Evolutionary conservation across 2,888 invertebrate genomes (phyloP).

Genomic region (Nemotelus pantherinus): DNA sequence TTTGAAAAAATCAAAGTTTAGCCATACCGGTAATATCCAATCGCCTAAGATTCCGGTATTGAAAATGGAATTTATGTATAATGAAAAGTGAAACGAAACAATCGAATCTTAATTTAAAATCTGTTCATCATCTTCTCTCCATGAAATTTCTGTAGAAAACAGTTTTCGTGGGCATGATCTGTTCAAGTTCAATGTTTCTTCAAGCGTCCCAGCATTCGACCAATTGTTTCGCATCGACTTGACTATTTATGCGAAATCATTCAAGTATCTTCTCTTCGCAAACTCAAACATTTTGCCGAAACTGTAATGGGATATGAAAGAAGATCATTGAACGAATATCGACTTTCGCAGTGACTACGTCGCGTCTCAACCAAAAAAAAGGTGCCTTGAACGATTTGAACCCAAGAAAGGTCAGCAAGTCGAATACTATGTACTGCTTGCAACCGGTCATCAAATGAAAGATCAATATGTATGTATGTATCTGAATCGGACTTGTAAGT

Average conservation of each 20-base stretch:
- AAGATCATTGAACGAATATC: neutral
- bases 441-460: neutral
- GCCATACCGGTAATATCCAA: too few relatives aligned
- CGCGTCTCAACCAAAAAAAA: neutral
- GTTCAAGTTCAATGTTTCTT: neutral
- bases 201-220: neutral
- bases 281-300: neutral
- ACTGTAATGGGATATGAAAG: neutral
- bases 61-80: too few relatives aligned
- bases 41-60: too few relatives aligned
- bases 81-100: too few relatives aligned
- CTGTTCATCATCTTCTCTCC: neutral
- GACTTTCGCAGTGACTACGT: neutral
- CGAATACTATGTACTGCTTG: neutral
- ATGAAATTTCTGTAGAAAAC: neutral
- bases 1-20: too few relatives aligned
- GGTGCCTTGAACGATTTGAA: neutral
- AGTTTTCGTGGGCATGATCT: neutral
- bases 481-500: neutral
- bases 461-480: neutral
- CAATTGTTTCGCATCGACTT: neutral
- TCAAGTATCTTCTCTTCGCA: neutral
- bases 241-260: conserved; percentile 10
- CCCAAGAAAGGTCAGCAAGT: neutral
- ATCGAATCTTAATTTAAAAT: neutral